A percentile compares a stretch with the other conserved stretches of the same genome.
These are phyloP conservation scores for Dinoponera quadriceps DNA, from an alignment of 1,140 invertebrate genomes.

Conservation along the genomic window DNA sequence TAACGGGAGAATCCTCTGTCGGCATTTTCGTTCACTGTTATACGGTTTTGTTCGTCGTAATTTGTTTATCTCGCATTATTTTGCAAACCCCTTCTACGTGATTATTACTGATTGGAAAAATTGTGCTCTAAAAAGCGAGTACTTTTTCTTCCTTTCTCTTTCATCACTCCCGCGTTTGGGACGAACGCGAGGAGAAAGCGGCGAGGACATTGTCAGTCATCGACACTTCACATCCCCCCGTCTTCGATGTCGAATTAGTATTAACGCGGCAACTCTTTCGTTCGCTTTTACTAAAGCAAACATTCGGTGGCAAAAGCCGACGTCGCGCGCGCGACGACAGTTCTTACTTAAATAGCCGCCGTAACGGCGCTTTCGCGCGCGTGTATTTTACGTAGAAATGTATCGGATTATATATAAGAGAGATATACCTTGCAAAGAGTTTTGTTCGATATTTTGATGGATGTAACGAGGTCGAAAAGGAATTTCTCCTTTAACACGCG, in stretches of 20 bases:
- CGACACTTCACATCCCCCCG: conserved; percentile 1
- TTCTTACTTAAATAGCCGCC: conserved; percentile 39
- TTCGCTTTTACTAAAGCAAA: conserved; percentile 60
- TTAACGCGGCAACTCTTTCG: conserved; percentile 54
- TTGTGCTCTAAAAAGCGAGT: conserved; percentile 74
- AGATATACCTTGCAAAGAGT: background rate
- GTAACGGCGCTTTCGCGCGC: background rate
- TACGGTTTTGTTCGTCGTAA: no score
- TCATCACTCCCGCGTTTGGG: background rate
- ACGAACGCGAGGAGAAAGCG: conserved; percentile 25
- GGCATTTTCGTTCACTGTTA: no score
- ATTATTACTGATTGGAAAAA: no score
- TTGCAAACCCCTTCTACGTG: no score
- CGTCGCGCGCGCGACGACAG: conserved; percentile 40
- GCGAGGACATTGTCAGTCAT: conserved; percentile 66
- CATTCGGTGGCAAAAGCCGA: conserved; percentile 32
- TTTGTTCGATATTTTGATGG: no score
- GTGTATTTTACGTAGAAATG: background rate
- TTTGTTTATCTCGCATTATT: no score
- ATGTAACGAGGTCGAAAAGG: no score
- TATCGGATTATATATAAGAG: background rate
- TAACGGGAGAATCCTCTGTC: no score
- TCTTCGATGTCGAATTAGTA: conserved; percentile 49
- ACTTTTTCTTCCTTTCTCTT: conserved; percentile 31
- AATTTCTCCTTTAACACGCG: no score